Percentiles rank a stretch among this genome's conserved stretches.
Conservation (phyloP, 1,140 invertebrate species). For the Papilio polytes region DNA sequence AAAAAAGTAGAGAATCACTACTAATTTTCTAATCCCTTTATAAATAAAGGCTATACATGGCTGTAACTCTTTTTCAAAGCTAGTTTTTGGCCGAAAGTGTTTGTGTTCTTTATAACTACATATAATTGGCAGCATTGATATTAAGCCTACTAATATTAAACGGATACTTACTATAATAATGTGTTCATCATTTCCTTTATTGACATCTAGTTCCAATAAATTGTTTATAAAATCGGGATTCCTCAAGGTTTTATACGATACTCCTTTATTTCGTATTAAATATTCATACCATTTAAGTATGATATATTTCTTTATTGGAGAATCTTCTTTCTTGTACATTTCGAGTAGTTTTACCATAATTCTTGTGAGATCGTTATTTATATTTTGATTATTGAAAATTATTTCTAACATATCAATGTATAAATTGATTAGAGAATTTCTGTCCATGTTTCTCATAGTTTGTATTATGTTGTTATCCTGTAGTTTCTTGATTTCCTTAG, state of each 20-base stretch:
- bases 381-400: not conserved
- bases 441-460: constrained; percentile 8
- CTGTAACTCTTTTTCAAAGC: not conserved
- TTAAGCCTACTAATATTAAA: not conserved
- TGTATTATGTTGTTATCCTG: not conserved
- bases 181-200: not conserved
- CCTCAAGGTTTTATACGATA: not conserved
- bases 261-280: constrained; percentile 18
- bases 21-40: too few species aligned
- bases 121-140: too few species aligned
- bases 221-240: constrained; percentile 18
- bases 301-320: constrained; percentile 28
- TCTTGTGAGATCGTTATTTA: not conserved
- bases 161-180: not conserved
- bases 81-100: too few species aligned
- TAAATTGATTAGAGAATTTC: not conserved
- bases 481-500: constrained; percentile 21
- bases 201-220: not conserved
- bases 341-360: constrained; percentile 5
- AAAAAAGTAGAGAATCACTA: too few species aligned
- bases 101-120: too few species aligned
- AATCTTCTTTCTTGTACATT: not conserved
- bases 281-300: constrained; percentile 24
- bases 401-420: not conserved
- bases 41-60: too few species aligned